These are phyloP conservation scores for Leucosticte australis DNA, from an alignment of 2,113 vertebrate genomes.

Conservation along the genomic window DNA sequence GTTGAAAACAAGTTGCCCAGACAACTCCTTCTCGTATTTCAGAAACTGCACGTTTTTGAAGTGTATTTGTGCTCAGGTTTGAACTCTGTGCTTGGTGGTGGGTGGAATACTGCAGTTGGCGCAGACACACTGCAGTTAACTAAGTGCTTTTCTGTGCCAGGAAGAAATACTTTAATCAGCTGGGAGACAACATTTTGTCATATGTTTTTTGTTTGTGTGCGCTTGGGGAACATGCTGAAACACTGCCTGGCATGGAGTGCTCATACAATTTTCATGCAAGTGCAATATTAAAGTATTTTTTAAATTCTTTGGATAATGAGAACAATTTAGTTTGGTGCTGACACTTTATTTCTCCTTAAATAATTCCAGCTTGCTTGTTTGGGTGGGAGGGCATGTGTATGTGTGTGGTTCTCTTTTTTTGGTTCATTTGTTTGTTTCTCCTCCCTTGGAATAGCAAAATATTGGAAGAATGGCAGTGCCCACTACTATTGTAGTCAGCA, in stretches of 20 bases:
- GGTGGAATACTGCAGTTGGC: conserved; percentile 63
- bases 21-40: neutral
- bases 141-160: conserved; percentile 60
- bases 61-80: neutral
- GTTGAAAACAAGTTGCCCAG: conserved; percentile 20
- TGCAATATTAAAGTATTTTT: conserved; percentile 44
- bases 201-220: conserved; percentile 66
- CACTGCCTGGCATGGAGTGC: conserved; percentile 46
- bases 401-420: neutral
- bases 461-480: neutral
- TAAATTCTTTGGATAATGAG: conserved; percentile 38
- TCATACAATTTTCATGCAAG: conserved; percentile 49
- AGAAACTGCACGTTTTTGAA: conserved; percentile 14
- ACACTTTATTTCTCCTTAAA: conserved; percentile 54
- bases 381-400: neutral
- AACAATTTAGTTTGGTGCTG: conserved; percentile 46
- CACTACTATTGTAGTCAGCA: neutral
- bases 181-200: conserved; percentile 60
- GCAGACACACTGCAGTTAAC: conserved; percentile 24
- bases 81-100: conserved; percentile 61
- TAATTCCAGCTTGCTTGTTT: conserved; percentile 36
- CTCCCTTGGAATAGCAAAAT: neutral
- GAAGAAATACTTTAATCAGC: conserved; percentile 66
- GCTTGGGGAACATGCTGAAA: conserved; percentile 54
- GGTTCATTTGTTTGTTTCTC: neutral